Conservation (phyloP, 2,888 invertebrate species). For the Nematopogon swammerdamellus region DNA sequence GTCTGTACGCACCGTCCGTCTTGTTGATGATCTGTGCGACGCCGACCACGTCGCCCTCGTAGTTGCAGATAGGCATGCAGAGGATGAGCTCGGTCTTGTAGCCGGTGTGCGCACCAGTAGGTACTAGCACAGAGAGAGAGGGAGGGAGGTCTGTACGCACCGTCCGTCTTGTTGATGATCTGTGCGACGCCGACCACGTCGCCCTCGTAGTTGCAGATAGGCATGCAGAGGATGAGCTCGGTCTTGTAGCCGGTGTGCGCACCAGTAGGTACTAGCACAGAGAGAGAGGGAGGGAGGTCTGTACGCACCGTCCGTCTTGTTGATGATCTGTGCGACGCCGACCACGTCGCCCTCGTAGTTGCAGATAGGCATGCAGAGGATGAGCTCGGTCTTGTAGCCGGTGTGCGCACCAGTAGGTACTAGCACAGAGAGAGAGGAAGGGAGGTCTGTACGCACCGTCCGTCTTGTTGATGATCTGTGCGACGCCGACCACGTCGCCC, state of each 20-base stretch:
- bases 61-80: slow-evolving; percentile 94
- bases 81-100: slow-evolving; percentile 80
- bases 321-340: slow-evolving; percentile 88
- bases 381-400: slow-evolving; percentile 87
- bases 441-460: slow-evolving; percentile 73
- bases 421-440: no score
- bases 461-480: slow-evolving; percentile 64
- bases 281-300: no score
- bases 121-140: no score
- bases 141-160: no score
- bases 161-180: slow-evolving; percentile 41
- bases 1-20: neutral
- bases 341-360: slow-evolving; percentile 96
- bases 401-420: no score
- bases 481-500: slow-evolving; percentile 95
- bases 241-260: slow-evolving; percentile 96
- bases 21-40: slow-evolving; percentile 79
- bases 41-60: slow-evolving; percentile 94
- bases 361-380: slow-evolving; percentile 93
- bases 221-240: slow-evolving; percentile 87
- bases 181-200: slow-evolving; percentile 97
- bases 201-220: slow-evolving; percentile 93
- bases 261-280: no score
- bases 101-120: slow-evolving; percentile 69
- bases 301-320: slow-evolving; percentile 58